phyloP scores from a whole-genome alignment of 2,888 invertebrate genomes.

The Epinotia ramella region DNA sequence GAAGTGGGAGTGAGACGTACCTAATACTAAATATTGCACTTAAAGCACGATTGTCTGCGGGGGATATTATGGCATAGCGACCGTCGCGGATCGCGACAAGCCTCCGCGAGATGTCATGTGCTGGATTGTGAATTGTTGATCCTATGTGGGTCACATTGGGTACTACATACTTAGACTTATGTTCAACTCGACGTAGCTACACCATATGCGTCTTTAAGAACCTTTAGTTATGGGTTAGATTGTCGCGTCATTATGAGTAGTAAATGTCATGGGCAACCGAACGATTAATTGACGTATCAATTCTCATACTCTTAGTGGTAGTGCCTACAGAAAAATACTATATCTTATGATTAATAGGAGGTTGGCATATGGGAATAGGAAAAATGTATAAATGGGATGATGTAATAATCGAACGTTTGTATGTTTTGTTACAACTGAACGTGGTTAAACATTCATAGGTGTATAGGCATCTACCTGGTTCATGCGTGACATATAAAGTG shows the following conservation, averaged over 20 bases:
- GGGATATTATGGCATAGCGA: conserved; percentile 6
- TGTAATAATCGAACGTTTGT: conserved; percentile 4
- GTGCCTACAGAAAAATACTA: conserved; percentile 9
- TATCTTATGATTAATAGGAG: background rate
- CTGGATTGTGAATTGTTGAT: conserved; percentile 48
- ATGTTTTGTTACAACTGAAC: conserved; percentile 25
- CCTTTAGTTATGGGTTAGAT: conserved; percentile 36
- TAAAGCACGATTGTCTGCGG: background rate
- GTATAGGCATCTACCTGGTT: background rate
- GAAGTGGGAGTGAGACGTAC: background rate
- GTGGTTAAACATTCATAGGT: background rate
- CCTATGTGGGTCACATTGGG: conserved; percentile 52
- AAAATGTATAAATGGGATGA: conserved; percentile 23
- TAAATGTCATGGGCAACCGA: conserved; percentile 49
- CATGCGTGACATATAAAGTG: background rate
- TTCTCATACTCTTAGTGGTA: conserved; percentile 22
- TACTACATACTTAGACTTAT: conserved; percentile 25
- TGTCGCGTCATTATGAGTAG: conserved; percentile 34
- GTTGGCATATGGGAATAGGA: conserved; percentile 4
- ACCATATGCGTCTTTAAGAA: conserved; percentile 31
- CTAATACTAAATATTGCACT: background rate
- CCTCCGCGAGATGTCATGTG: conserved; percentile 46
- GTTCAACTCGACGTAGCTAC: conserved; percentile 1
- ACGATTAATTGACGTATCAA: conserved; percentile 35
- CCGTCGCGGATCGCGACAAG: conserved; percentile 15